Evolutionary conservation across 1,140 invertebrate genomes (phyloP).

Genomic region (Drosophila bocki): DNA sequence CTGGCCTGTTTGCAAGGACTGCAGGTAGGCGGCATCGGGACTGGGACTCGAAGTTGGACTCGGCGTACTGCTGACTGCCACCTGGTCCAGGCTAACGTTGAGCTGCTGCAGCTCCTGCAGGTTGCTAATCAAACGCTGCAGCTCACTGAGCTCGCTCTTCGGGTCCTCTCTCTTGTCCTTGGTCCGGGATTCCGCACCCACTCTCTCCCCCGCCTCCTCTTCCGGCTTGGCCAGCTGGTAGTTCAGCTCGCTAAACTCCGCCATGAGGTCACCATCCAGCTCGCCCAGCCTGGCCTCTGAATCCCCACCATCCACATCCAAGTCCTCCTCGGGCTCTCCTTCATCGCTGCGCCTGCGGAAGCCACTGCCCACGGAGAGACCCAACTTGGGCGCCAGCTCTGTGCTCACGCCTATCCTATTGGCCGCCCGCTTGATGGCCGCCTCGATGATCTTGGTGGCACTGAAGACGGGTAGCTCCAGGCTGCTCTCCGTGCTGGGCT

Average conservation of each 20-base stretch:
- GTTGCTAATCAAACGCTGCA: constrained; percentile 82
- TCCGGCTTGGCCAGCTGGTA: constrained; percentile 79
- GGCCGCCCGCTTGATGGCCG: constrained; percentile 77
- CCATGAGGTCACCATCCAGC: constrained; percentile 73
- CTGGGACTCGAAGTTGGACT: not conserved
- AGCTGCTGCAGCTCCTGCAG: constrained; percentile 81
- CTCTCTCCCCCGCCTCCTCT: not conserved
- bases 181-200: not conserved
- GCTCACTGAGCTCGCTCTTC: constrained; percentile 52
- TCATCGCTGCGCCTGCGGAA: constrained; percentile 73
- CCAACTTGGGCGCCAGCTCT: constrained; percentile 43
- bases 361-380: constrained; percentile 43
- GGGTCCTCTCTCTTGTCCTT: constrained; percentile 26
- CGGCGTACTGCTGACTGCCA: constrained; percentile 17
- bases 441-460: constrained; percentile 81
- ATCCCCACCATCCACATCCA: constrained; percentile 9
- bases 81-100: constrained; percentile 84
- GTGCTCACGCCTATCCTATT: constrained; percentile 78
- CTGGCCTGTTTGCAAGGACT: constrained; percentile 53
- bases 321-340: not conserved
- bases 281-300: constrained; percentile 43
- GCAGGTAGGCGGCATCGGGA: constrained; percentile 65
- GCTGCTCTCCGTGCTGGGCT: constrained; percentile 62
- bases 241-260: constrained; percentile 78
- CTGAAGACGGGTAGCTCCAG: constrained; percentile 76